These are phyloP conservation scores for Hypomecis atomaria DNA, from an alignment of 2,888 invertebrate species.

Conservation along the genomic window DNA sequence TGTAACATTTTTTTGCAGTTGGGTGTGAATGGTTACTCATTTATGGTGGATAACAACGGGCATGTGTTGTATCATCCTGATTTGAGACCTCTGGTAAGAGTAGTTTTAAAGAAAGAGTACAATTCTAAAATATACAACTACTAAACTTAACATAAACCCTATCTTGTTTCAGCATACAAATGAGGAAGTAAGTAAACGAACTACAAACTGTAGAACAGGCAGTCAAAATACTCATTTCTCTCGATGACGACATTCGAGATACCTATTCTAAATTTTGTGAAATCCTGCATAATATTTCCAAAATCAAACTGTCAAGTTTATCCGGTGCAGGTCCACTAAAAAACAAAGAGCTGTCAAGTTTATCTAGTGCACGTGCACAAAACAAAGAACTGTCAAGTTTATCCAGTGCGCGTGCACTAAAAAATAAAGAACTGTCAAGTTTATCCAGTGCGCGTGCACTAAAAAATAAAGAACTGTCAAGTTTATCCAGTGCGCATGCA, in stretches of 20 bases:
- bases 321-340: too few species aligned
- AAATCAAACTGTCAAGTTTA: too few species aligned
- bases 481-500: constrained; percentile 16
- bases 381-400: not conserved
- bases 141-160: constrained; percentile 27
- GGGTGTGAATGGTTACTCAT: constrained; percentile 98
- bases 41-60: constrained; percentile 98
- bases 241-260: too few species aligned
- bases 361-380: too few species aligned
- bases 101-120: not conserved
- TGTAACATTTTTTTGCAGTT: constrained; percentile 85
- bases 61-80: constrained; percentile 98
- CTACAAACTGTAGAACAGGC: not conserved
- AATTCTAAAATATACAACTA: too few species aligned
- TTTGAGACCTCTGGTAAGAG: constrained; percentile 92
- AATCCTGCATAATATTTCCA: too few species aligned
- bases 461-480: not conserved
- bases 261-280: too few species aligned
- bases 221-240: too few species aligned
- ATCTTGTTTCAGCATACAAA: constrained; percentile 83
- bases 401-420: too few species aligned
- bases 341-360: too few species aligned
- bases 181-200: constrained; percentile 77
- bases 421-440: too few species aligned
- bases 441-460: too few species aligned